These are phyloP conservation scores for Neodon shergylaensis DNA, from an alignment of 2,113 vertebrate genomes.

Conservation along the genomic window DNA sequence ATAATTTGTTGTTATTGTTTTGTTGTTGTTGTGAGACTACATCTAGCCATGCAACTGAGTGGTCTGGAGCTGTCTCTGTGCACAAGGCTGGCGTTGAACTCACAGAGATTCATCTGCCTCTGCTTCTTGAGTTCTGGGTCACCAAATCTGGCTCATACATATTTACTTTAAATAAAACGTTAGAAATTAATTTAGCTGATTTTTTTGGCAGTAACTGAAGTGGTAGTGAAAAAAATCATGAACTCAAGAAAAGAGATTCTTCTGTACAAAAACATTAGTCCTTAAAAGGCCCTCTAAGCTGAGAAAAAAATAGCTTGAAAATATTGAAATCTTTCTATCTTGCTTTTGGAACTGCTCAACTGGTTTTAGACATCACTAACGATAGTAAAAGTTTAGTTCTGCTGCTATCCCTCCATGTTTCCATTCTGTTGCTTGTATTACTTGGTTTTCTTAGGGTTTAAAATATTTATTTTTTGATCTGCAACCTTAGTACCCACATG, in stretches of 20 bases:
- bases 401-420: background rate
- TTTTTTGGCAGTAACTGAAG: constrained; percentile 14
- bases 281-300: background rate
- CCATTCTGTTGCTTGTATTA: constrained; percentile 27
- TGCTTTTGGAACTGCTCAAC: constrained; percentile 10
- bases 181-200: constrained; percentile 41
- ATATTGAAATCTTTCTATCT: background rate
- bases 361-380: constrained; percentile 36
- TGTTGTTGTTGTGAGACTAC: background rate
- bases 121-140: background rate
- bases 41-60: background rate
- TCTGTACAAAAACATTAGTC: constrained; percentile 22
- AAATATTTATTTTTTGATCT: constrained; percentile 46
- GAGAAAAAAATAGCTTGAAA: constrained; percentile 38
- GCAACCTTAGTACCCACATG: background rate
- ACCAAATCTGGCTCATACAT: background rate
- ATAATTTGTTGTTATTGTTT: background rate
- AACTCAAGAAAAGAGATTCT: constrained; percentile 26
- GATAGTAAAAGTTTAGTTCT: background rate
- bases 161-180: constrained; percentile 39
- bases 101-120: background rate
- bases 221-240: constrained; percentile 25
- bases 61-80: background rate
- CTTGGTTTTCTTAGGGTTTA: constrained; percentile 9
- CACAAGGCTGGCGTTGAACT: background rate